Conservation (phyloP, 2,797 vertebrate genomes). For the Capromys pilorides region DNA sequence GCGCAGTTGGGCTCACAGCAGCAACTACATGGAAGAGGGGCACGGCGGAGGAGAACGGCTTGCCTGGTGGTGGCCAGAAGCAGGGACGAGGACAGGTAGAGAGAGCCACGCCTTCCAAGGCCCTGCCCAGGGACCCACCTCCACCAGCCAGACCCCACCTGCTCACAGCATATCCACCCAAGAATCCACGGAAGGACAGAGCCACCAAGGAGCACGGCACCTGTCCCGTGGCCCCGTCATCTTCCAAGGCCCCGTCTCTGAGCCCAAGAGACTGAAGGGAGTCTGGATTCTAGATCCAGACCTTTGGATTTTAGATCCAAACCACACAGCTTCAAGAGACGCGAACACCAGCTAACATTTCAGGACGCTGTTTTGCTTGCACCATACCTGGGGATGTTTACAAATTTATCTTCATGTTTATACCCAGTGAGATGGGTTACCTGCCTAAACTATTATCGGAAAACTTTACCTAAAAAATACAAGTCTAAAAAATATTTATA, state of each 20-base stretch:
- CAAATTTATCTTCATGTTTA: not conserved
- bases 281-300: not conserved
- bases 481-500: not conserved
- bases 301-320: not conserved
- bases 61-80: not conserved
- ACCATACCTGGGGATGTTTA: not conserved
- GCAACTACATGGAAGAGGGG: not conserved
- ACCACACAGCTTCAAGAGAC: not conserved
- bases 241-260: not conserved
- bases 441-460: not conserved
- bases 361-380: not conserved
- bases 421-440: not conserved
- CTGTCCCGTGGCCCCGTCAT: not conserved
- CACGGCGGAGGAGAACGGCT: rapidly evolving
- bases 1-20: not conserved
- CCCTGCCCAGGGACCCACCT: not conserved
- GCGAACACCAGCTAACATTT: not conserved
- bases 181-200: not conserved
- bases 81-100: not conserved
- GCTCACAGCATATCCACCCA: not conserved
- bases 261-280: not conserved
- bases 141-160: not conserved
- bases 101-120: not conserved
- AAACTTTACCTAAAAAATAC: not conserved
- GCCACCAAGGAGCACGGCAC: rapidly evolving